Conservation (phyloP, 2,113 vertebrate species). For the Zosterops pallidus region DNA sequence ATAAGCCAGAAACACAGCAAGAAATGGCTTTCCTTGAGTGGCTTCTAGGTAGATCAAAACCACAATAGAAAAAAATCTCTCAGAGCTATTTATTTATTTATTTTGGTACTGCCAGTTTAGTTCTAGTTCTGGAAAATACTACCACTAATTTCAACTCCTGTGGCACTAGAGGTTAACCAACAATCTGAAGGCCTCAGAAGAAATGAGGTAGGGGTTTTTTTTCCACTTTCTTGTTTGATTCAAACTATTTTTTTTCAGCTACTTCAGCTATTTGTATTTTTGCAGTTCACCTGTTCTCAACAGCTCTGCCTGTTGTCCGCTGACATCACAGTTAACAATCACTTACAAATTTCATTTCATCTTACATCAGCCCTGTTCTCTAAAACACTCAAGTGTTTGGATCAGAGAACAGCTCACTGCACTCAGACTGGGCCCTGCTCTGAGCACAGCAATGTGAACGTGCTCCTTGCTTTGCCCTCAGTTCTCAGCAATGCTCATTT, state of each 20-base stretch:
- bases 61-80: neutral
- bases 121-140: neutral
- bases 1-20: neutral
- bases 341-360: fast-evolving
- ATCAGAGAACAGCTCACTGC: neutral
- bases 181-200: neutral
- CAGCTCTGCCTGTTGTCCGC: neutral
- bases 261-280: neutral
- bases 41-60: neutral
- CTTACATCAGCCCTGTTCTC: neutral
- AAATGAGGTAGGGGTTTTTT: neutral
- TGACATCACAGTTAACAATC: neutral
- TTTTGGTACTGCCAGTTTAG: neutral
- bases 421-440: neutral
- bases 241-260: neutral
- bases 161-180: neutral
- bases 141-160: neutral
- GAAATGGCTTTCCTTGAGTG: neutral
- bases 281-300: neutral
- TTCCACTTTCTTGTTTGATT: neutral
- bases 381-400: neutral
- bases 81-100: neutral
- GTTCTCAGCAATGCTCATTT: neutral
- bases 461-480: neutral
- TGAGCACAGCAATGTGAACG: fast-evolving